Evolutionary conservation across 2,113 vertebrate species (phyloP).

Genomic region (Danionella cerebrum): DNA sequence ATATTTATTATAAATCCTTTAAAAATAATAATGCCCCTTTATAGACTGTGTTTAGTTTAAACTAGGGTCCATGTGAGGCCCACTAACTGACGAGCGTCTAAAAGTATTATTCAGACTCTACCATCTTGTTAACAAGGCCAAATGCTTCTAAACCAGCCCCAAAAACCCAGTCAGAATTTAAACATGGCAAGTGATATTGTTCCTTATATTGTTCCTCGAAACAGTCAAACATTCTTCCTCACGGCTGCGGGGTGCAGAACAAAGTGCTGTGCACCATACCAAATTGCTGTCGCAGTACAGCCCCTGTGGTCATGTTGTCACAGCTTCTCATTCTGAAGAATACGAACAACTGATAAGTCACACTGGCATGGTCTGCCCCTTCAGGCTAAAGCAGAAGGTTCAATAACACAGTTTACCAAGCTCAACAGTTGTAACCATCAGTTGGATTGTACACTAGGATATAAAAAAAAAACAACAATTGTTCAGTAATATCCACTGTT

Average conservation of each 20-base stretch:
- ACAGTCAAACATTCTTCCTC: background rate
- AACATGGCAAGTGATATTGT: background rate
- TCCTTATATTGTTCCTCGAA: background rate
- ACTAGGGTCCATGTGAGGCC: too few relatives aligned
- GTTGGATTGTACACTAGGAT: background rate
- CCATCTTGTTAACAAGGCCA: too few relatives aligned
- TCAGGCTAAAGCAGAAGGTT: background rate
- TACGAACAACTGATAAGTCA: constrained; percentile 11
- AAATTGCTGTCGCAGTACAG: background rate
- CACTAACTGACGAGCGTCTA: too few relatives aligned
- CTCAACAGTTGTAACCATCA: background rate
- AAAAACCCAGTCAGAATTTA: background rate
- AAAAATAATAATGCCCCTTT: too few relatives aligned
- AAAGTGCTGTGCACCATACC: background rate
- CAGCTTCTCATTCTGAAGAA: constrained; percentile 9
- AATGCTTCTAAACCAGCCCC: background rate
- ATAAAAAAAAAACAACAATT: background rate
- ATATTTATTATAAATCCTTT: too few relatives aligned
- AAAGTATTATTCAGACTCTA: too few relatives aligned
- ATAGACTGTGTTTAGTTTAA: too few relatives aligned
- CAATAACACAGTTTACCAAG: background rate
- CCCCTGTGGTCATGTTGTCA: constrained; percentile 18
- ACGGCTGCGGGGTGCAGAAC: background rate
- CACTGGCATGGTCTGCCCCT: constrained; percentile 1
- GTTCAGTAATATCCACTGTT: too few relatives aligned